Percentiles rank a stretch among this genome's conserved stretches.
phyloP scores from a whole-genome alignment of 2,888 invertebrate genomes.

The Xanthostigma xanthostigma region DNA sequence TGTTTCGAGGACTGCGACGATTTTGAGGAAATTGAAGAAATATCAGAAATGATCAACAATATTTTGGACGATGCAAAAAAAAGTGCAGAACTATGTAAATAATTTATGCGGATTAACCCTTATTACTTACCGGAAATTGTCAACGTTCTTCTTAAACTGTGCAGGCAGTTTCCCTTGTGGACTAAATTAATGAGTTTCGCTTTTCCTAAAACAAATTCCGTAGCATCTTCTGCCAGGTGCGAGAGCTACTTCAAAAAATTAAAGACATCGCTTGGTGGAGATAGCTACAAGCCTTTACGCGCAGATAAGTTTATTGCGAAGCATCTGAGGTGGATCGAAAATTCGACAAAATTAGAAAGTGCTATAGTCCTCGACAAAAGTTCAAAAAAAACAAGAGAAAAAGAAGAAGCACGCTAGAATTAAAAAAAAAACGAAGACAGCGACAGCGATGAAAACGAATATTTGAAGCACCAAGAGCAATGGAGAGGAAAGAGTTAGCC shows the following conservation, averaged over 20 bases:
- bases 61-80: background rate
- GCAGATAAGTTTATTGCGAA: constrained; percentile 9
- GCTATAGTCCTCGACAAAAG: background rate
- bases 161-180: constrained; percentile 3
- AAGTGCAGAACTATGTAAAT: background rate
- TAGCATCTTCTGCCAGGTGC: constrained; percentile 3
- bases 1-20: background rate
- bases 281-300: constrained; percentile 6
- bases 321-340: constrained; percentile 9
- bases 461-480: too few relatives aligned
- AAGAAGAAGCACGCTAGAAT: too few relatives aligned
- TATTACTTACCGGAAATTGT: constrained; percentile 1
- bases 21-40: background rate
- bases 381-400: background rate
- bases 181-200: constrained; percentile 1
- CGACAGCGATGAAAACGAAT: too few relatives aligned
- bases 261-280: constrained; percentile 1
- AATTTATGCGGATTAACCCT: background rate
- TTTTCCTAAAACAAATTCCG: background rate
- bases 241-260: constrained; percentile 1
- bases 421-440: too few relatives aligned
- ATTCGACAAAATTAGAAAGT: constrained; percentile 7
- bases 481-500: too few relatives aligned
- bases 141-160: background rate
- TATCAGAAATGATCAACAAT: background rate